These are phyloP conservation scores for Trisateles emortualis DNA, from an alignment of 2,888 invertebrate species.

Conservation along the genomic window DNA sequence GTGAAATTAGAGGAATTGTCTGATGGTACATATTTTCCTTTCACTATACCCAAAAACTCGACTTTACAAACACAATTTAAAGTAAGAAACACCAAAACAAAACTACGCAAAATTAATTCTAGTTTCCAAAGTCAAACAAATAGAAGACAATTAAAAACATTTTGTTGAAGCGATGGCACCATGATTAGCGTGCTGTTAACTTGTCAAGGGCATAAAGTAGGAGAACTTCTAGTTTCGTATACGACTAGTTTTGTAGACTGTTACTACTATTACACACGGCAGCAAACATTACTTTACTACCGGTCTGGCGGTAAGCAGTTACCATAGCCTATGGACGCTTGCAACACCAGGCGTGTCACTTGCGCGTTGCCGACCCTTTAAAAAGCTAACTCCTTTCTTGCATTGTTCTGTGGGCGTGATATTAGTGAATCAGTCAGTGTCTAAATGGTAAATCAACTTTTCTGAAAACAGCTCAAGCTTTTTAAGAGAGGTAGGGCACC, in stretches of 20 bases:
- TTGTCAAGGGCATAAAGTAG: conserved; percentile 68
- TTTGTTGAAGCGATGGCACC: conserved; percentile 37
- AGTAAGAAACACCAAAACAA: neutral
- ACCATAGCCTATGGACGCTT: no score
- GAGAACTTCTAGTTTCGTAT: conserved; percentile 54
- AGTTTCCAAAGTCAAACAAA: conserved; percentile 46
- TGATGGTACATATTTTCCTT: no score
- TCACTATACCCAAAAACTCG: neutral
- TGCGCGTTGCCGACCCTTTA: no score
- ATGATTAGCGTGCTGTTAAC: conserved; percentile 51
- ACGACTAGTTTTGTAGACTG: conserved; percentile 35
- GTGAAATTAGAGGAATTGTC: no score
- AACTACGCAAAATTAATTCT: conserved; percentile 24
- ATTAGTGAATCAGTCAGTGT: no score
- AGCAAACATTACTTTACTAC: conserved; percentile 5
- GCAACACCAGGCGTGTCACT: no score
- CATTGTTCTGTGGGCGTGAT: no score
- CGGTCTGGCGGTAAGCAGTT: neutral
- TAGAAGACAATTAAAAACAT: conserved; percentile 45
- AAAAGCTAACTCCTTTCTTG: no score
- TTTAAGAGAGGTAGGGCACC: no score
- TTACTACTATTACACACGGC: conserved; percentile 42
- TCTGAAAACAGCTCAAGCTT: no score
- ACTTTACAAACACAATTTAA: neutral
- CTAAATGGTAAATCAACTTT: no score